Percentiles rank a stretch among this genome's conserved stretches.
These are phyloP conservation scores for Drosophila helvetica DNA, from an alignment of 2,888 invertebrate species.

Conservation along the genomic window DNA sequence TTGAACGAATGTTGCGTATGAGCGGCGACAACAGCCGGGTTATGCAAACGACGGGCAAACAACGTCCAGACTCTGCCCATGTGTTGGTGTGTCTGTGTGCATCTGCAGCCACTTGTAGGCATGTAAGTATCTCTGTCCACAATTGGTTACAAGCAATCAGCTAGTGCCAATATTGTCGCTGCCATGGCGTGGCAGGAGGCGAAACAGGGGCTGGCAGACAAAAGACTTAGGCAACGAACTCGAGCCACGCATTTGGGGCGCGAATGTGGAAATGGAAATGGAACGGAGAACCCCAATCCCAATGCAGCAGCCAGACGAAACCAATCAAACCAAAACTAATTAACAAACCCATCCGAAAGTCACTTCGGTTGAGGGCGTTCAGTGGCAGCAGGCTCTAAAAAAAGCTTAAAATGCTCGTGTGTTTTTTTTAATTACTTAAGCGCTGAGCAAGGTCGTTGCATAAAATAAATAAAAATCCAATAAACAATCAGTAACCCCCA, in stretches of 20 bases:
- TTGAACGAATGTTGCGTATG: slow-evolving; percentile 69
- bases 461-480: slow-evolving; percentile 76
- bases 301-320: slow-evolving; percentile 24
- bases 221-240: slow-evolving; percentile 78
- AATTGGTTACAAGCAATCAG: slow-evolving; percentile 25
- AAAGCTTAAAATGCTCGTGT: neutral
- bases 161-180: slow-evolving; percentile 37
- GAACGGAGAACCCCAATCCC: slow-evolving; percentile 37
- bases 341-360: slow-evolving; percentile 27
- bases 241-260: slow-evolving; percentile 8
- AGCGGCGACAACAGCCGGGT: slow-evolving; percentile 32
- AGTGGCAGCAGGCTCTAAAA: slow-evolving; percentile 26
- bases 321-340: slow-evolving; percentile 36
- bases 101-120: slow-evolving; percentile 8
- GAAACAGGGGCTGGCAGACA: slow-evolving; percentile 43
- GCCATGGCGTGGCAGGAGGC: slow-evolving; percentile 2
- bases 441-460: slow-evolving; percentile 76
- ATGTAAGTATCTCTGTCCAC: slow-evolving; percentile 5
- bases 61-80: slow-evolving; percentile 36
- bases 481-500: slow-evolving; percentile 58
- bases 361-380: slow-evolving; percentile 45
- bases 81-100: neutral
- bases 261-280: slow-evolving; percentile 24
- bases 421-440: slow-evolving; percentile 61
- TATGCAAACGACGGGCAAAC: slow-evolving; percentile 64